Base-by-base conservation (phyloP, 2,113 vertebrate species). In the Pseudorhombus dupliciocellatus region DNA sequence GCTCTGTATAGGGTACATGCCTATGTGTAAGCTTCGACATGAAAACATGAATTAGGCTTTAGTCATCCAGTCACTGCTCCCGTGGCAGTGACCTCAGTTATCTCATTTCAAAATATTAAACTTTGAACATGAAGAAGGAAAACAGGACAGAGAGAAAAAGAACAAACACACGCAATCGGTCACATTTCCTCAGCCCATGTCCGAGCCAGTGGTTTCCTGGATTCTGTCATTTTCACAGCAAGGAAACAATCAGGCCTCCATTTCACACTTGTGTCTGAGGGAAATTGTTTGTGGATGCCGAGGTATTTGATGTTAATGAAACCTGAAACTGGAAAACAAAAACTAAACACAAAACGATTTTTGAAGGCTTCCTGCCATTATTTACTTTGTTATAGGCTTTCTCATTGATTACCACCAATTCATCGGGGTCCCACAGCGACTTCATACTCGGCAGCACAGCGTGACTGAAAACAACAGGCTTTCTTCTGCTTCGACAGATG, bases 241-340 rank as follows among this genome's bases (percentile, higher is more conserved):
- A 18, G 55, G 55, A 70, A 78, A 66, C 66, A 74, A 71, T 75
- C 56, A 75, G 54, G 7, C 60, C 37, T 59, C 57, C 37, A 70
- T 70, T 77, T 77, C 70, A 81, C 69, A 73, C 68, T 34, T 6
- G 44, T 14, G 57, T n/a, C 21, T 2, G 18, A 60, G 60, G 28
- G 34, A 54, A 59, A 65, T 8, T 61, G 55, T 61, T 44, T 70
- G 31, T 40, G 48, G 37, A 66, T 22, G 40, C 28, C 12, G 24
- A 56, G 40, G 66, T 22, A 31, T 61, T 64, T n/a, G 9, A 72
- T 53, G 46, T 48, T 51, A 56, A 66, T 56, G 24, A 59, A 64
- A 67, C 26, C 30, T 62, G 6, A 57, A 52, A 72, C 30, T 55
- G 11, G 57, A 21, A 51, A 37, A 60, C 16, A 40, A 55, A 57